Evolutionary conservation across 1,140 invertebrate genomes (phyloP), one percentile per base, ranked within the genome.

Genomic region (Spodoptera litura): DNA sequence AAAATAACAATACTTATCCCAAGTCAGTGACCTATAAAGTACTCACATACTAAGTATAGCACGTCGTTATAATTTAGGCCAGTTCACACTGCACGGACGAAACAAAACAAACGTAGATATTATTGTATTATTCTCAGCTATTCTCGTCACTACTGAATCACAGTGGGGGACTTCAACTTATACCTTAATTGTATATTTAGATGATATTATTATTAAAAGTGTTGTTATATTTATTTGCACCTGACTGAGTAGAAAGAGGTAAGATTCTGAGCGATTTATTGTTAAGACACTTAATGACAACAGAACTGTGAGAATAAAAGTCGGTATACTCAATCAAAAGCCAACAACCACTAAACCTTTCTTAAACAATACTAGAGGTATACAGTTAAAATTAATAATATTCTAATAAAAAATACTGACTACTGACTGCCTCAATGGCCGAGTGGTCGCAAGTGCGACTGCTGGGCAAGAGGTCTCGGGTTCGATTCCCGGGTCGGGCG

Each of bases 71-170:
- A 75, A 75, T 75, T 72, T 71, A 61, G 78, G 70, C 68, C 70
- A 79, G 25, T 80, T 53, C 66, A 77, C 64, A 53, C 31, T 35
- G 10, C 13, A 11, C 20, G 11, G 55, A 78, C 52, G 76, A 12
- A 71, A 38, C 53, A 78, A 82, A 82, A 85, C 75, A 81, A 75
- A 75, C 64, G 49, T n/a, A 6, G 13, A 62, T 62, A 62, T 52
- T 51, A 75, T 61, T 75, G 72, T 62, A 75, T 75, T 49, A 62
- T 49, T 10, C 44, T 52, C 3, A 4, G 38, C 85, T 90, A 90
- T 90, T 90, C 82, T 83, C 11, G 86, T 85, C 73, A 51, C 38
- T 10, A 81, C 82, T 88, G 87, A 90, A 84, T 87, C 89, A 84
- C 86, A 84, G 89, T 82, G 87, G 89, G 88, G 87, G 88, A 83